Base-by-base conservation (phyloP, 2,888 invertebrate genomes). In the Marasmarcha lunaedactyla region DNA sequence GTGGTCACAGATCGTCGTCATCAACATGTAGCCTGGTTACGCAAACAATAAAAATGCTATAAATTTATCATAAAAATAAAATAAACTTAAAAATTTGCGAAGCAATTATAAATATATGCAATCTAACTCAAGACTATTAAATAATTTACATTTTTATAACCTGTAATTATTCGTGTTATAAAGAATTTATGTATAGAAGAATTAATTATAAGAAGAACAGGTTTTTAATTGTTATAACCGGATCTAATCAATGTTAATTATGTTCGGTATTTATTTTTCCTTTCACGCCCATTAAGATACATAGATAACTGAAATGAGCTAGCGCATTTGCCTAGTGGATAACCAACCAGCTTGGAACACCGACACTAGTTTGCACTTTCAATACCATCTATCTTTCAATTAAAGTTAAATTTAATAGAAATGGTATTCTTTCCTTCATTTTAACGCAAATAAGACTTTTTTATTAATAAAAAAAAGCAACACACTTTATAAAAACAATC, bases 191-290 rank as follows among this genome's bases (percentile, higher is more conserved):
- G 30, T 30, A 7, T 30, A 30, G 4, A 30, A 4, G 30, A n/a
- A 30, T 30, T 34, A 14, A 34, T 34, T 34, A 14, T 9, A 4
- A 33, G 2, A 4, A 12, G 11, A 33, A 33, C 12, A 6, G 20
- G 20, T 20, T 20, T 20, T 20, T 7, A 49, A 56, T 57, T 52
- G 51, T 62, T 57, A 59, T 55, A 51, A 48, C 49, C 39, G 39
- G 47, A 46, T 51, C 51, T 55, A 57, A 60, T 61, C 49, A 57
- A 63, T 60, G 61, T 52, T 54, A 66, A 68, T 64, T 57, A 51
- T 20, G 15, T 49, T 50, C 44, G 47, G 51, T 51, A 49, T 57
- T 56, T 59, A 55, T 56, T 53, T 53, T 57, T 52, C 57, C 57
- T 62, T 60, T 57, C 54, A 56, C 58, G 60, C 53, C 47, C 53